phyloP scores from a whole-genome alignment of 2,113 vertebrate species.

The Tamias sibiricus region DNA sequence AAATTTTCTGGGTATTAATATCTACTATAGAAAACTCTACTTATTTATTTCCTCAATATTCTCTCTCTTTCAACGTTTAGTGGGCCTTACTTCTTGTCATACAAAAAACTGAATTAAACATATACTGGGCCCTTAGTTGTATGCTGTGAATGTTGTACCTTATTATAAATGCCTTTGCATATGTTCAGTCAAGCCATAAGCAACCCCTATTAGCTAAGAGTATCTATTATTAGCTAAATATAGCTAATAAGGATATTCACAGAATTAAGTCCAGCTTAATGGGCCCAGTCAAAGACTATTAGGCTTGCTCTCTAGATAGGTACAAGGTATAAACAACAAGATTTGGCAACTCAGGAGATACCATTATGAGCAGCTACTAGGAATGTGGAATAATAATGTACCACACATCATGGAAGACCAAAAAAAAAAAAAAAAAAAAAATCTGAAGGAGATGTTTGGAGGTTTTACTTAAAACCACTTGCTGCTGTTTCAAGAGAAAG shows the following conservation, averaged over 20 bases:
- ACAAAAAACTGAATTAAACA: not conserved
- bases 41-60: constrained; percentile 16
- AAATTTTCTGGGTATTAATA: not conserved
- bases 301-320: not conserved
- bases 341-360: not conserved
- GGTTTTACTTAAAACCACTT: not conserved
- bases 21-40: not conserved
- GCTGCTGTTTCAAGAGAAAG: not conserved
- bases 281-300: not conserved
- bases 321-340: not conserved
- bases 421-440: not conserved
- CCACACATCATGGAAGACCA: not conserved
- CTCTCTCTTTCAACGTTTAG: not conserved
- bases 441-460: not conserved
- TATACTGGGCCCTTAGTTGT: not conserved
- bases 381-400: not conserved
- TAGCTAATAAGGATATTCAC: not conserved
- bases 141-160: not conserved
- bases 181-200: not conserved
- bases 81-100: not conserved
- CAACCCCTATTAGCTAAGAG: not conserved
- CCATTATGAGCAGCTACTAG: not conserved
- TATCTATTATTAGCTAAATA: not conserved
- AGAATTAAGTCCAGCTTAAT: not conserved
- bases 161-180: not conserved